Base-by-base conservation (phyloP, 2,113 vertebrate species). In the Ageneiosus marmoratus region DNA sequence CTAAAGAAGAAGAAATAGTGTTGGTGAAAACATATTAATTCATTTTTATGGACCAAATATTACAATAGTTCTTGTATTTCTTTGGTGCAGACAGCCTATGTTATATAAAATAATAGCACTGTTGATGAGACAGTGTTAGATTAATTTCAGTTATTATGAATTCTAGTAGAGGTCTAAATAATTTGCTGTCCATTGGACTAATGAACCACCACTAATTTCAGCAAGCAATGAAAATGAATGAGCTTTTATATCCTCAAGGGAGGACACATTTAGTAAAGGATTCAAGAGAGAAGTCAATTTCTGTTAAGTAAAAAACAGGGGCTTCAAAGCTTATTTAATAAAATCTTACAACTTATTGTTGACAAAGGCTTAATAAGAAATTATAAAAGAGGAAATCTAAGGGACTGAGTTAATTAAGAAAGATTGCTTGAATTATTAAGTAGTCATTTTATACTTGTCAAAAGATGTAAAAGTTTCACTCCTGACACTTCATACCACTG, bases 201-300 rank as follows among this genome's bases (percentile, higher is more conserved):
- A 82, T 62, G 55, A n/a, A 44, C 80, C 80, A 34, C 74, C 27
- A 48, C 55, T 62, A 29, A 69, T 73, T 74, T 60, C 7, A 60
- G 37, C 46, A 56, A 2, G 51, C 50, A 32, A 20, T 41, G 16
- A 16, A 63, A 63, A 51, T 75, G 41, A 32, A 18, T 32, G 37
- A 74, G 80, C 9, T n/a, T 46, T 50, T 82, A 2, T 53, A 53
- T 37, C 50, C 16, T 74, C 20, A n/a, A 50, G 44, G 27, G 41
- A 62, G 11, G 5, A 58, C 44, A 75, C 20, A 63, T 62, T 51
- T 37, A 63, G 79, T 2, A 82, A 20, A 34, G 29, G n/a, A 50
- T 34, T 37, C 20, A 51, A 63, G 41, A 5, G 18, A 24, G 41
- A 4, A 46, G 69, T n/a, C 12, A 6, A 46, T 46, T 46, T 72